These are phyloP conservation scores for Brachymystax lenok DNA, from an alignment of 2,797 vertebrate species.

Conservation along the genomic window DNA sequence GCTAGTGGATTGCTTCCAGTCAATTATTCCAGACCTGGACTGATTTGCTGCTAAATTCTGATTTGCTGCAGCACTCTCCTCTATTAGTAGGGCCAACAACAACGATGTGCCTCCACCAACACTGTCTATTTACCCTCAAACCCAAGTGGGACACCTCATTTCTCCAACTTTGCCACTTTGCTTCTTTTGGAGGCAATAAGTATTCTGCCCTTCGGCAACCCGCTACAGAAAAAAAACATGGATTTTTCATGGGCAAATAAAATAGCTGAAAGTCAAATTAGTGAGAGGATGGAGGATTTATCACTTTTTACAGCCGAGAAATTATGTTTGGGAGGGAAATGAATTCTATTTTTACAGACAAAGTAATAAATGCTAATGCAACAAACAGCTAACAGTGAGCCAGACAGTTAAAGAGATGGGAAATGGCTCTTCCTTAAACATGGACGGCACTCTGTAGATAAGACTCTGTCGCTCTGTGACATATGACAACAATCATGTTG, in stretches of 20 bases:
- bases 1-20: too few species aligned
- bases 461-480: slow-evolving; percentile 56
- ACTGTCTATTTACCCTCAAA: slow-evolving; percentile 13
- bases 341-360: slow-evolving; percentile 41
- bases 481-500: slow-evolving; percentile 42
- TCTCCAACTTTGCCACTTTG: slow-evolving; percentile 41
- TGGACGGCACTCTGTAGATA: slow-evolving; percentile 57
- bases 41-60: background rate
- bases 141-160: slow-evolving; percentile 37
- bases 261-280: slow-evolving; percentile 62
- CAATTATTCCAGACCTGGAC: background rate
- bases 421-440: slow-evolving; percentile 47
- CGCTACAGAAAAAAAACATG: slow-evolving; percentile 39
- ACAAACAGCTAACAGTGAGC: slow-evolving; percentile 18
- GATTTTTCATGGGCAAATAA: slow-evolving; percentile 62
- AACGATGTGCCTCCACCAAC: background rate
- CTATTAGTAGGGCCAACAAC: slow-evolving; percentile 48
- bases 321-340: slow-evolving; percentile 41
- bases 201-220: slow-evolving; percentile 40
- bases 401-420: slow-evolving; percentile 22
- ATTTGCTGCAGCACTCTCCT: slow-evolving; percentile 16
- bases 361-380: slow-evolving; percentile 55
- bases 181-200: slow-evolving; percentile 35
- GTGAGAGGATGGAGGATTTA: slow-evolving; percentile 43
- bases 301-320: slow-evolving; percentile 51